These are phyloP conservation scores for Asarcornis scutulata DNA, from an alignment of 2,113 vertebrate species.

Conservation along the genomic window DNA sequence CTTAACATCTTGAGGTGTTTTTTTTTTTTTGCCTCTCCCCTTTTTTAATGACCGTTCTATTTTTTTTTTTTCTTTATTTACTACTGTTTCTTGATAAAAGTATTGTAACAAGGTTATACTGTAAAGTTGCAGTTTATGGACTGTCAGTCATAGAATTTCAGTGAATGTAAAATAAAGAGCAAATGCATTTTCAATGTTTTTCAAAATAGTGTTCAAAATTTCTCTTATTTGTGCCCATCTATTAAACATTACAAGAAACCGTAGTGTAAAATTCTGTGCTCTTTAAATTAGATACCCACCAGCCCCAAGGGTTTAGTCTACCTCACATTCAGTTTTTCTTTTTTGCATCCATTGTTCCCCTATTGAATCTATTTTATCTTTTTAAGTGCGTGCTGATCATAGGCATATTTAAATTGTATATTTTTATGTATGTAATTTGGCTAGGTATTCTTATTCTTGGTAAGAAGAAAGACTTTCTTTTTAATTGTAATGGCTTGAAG, in stretches of 20 bases:
- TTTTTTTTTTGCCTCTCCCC: neutral
- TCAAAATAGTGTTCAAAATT: neutral
- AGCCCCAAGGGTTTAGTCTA: neutral
- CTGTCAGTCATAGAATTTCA: neutral
- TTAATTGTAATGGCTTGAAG: neutral
- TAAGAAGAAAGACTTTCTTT: neutral
- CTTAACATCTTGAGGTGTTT: neutral
- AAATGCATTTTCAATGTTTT: neutral
- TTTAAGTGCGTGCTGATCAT: neutral
- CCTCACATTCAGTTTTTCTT: neutral
- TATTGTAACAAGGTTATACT: neutral
- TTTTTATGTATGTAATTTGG: neutral
- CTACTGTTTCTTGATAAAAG: neutral
- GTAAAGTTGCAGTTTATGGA: neutral
- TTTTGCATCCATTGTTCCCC: neutral
- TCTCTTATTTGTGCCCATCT: neutral
- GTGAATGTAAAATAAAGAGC: neutral
- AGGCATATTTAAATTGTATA: neutral
- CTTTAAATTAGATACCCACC: slow-evolving; percentile 55
- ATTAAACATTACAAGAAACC: slow-evolving; percentile 29
- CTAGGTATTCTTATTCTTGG: neutral
- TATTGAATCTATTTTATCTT: neutral
- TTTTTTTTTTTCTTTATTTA: neutral
- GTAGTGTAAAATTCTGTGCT: neutral
- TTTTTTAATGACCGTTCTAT: neutral